Percentiles rank a stretch among this genome's conserved stretches.
phyloP scores from a whole-genome alignment of 1,140 invertebrate genomes.

The Goniozus legneri region DNA sequence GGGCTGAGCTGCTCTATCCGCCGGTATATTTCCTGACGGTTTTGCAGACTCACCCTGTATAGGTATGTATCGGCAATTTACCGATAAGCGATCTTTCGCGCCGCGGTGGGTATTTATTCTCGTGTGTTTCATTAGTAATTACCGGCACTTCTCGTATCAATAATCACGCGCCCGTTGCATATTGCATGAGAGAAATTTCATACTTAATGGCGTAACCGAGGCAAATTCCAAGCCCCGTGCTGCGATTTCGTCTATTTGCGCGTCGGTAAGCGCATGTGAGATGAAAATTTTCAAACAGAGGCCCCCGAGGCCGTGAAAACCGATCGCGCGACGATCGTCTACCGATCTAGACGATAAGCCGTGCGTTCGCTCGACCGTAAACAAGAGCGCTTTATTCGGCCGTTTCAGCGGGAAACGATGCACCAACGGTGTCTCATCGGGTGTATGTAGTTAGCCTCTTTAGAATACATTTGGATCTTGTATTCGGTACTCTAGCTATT shows the following conservation, averaged over 20 bases:
- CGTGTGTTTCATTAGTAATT: slow-evolving; percentile 18
- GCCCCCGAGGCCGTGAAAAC: too few relatives aligned
- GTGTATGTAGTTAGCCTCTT: too few relatives aligned
- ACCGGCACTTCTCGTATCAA: slow-evolving; percentile 6
- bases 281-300: not conserved
- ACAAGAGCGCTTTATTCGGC: too few relatives aligned
- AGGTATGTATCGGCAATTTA: slow-evolving; percentile 19
- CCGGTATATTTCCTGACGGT: too few relatives aligned
- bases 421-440: too few relatives aligned
- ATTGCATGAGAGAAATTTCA: slow-evolving; percentile 28
- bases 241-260: not conserved
- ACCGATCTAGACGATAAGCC: too few relatives aligned
- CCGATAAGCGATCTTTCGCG: slow-evolving; percentile 8
- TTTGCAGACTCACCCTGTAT: too few relatives aligned
- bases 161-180: slow-evolving; percentile 25
- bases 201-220: not conserved
- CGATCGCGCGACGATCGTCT: too few relatives aligned
- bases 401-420: too few relatives aligned
- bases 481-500: too few relatives aligned
- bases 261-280: not conserved
- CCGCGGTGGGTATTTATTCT: not conserved
- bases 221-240: not conserved
- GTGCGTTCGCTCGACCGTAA: not conserved
- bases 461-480: too few relatives aligned
- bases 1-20: slow-evolving; percentile 4